Evolutionary conservation across 2,888 invertebrate genomes (phyloP).

Genomic region (Lysandra bellargus): DNA sequence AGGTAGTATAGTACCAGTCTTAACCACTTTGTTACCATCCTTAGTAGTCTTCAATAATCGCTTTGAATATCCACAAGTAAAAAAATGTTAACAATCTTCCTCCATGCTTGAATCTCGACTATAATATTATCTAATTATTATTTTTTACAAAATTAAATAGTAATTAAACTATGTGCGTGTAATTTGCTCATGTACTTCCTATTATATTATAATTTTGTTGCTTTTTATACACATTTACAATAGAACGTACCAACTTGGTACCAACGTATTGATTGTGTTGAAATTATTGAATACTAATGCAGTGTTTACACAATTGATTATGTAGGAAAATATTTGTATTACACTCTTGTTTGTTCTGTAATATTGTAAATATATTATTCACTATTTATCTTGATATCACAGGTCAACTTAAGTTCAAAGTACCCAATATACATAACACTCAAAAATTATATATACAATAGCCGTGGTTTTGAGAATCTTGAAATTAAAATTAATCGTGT

Average conservation of each 20-base stretch:
- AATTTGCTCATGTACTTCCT: neutral
- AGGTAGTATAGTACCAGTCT: too few relatives aligned
- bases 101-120: neutral
- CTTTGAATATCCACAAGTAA: too few relatives aligned
- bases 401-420: neutral
- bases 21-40: too few relatives aligned
- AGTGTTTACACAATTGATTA: constrained; percentile 2
- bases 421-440: too few relatives aligned
- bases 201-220: constrained; percentile 2
- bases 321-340: neutral
- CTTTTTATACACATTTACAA: neutral
- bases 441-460: too few relatives aligned
- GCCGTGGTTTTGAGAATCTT: too few relatives aligned
- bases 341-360: neutral
- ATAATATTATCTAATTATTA: neutral
- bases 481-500: too few relatives aligned
- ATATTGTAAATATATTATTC: neutral
- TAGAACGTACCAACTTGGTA: neutral
- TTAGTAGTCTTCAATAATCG: too few relatives aligned
- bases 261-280: neutral
- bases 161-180: neutral
- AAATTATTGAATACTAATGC: neutral
- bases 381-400: neutral
- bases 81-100: neutral
- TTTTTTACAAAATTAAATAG: neutral